Evolutionary conservation across 2,113 vertebrate genomes (phyloP).

Genomic region (Grammomys surdaster): DNA sequence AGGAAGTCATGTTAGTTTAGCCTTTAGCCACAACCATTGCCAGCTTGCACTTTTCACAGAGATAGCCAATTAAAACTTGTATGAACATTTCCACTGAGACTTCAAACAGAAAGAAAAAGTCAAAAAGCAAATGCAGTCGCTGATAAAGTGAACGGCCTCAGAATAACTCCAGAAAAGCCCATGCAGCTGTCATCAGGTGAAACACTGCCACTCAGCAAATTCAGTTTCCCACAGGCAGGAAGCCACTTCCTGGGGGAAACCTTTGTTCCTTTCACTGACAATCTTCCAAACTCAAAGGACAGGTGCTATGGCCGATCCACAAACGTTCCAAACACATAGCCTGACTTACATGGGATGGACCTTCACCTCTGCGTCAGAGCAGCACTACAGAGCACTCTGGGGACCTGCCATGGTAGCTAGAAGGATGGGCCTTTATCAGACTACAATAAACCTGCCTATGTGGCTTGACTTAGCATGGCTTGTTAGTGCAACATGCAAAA

Average conservation of each 20-base stretch:
- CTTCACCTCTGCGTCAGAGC: background rate
- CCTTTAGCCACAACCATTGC: constrained; percentile 85
- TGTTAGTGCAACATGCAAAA: constrained; percentile 87
- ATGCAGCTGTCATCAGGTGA: constrained; percentile 69
- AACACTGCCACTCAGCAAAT: constrained; percentile 66
- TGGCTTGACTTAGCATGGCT: constrained; percentile 81
- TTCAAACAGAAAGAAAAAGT: constrained; percentile 80
- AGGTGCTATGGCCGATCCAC: constrained; percentile 47
- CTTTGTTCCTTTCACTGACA: constrained; percentile 61
- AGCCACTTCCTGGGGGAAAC: constrained; percentile 47
- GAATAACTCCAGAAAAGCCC: constrained; percentile 64
- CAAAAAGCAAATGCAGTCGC: constrained; percentile 76
- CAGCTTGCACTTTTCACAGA: constrained; percentile 79
- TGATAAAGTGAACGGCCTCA: constrained; percentile 78
- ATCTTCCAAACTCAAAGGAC: constrained; percentile 18
- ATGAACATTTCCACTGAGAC: constrained; percentile 83
- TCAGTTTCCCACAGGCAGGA: constrained; percentile 59
- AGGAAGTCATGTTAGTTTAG: constrained; percentile 78
- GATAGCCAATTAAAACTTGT: constrained; percentile 81
- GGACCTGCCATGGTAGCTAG: background rate
- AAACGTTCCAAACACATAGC: constrained; percentile 50
- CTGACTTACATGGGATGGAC: constrained; percentile 41
- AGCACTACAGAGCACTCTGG: constrained; percentile 68
- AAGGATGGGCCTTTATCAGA: constrained; percentile 66
- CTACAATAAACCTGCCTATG: constrained; percentile 64